Base-by-base conservation (phyloP, 2,888 invertebrate genomes). In the Melinopterus prodromus region DNA sequence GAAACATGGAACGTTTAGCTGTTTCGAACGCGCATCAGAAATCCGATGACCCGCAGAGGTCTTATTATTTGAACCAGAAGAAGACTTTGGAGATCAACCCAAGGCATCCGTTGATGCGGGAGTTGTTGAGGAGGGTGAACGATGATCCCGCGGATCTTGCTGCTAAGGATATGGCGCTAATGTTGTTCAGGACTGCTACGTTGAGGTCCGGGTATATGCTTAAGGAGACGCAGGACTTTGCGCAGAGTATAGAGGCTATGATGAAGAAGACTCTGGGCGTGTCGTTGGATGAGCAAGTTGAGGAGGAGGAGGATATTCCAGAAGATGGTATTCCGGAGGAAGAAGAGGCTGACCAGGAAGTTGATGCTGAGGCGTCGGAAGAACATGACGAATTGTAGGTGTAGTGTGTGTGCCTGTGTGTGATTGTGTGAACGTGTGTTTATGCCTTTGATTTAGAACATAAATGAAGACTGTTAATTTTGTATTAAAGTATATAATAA, bases 61-160 rank as follows among this genome's bases (percentile, higher is more conserved):
- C 93, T 85, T 96, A 97, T 89, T 97, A 98, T 89, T 91, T 98
- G 72, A 95, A 94, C 87, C 98, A 98, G 90, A 99, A 97, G 93
- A 99, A 99, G 91, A 96, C 96, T 77, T 91, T 99, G 84, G 99
- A 99, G 92, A 94, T 99, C 85, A 99, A 99, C 91, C 98, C 99
- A 71, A 92, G 97, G 78, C 99, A 99, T 92, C 99, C 99, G 35
- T 91, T 99, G 77, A 95, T 99, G 87, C 94, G 95, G 84, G 98
- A 99, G 90, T 91, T 99, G 83, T 91, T 98, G 87, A 93, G 94
- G 38, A 92, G 97, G 85, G 95, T 99, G 16, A 92, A 92, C 82
- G 92, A 93, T 81, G 95, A 97, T 88, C 92, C 95, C 71, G 93
- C 93, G 69, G 97, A 98, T 89, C 91, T 92, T 14, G 92, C 91